Evolutionary conservation across 2,888 invertebrate genomes (phyloP), one percentile per base, ranked within the genome.

Genomic region (Dasypolia templi): DNA sequence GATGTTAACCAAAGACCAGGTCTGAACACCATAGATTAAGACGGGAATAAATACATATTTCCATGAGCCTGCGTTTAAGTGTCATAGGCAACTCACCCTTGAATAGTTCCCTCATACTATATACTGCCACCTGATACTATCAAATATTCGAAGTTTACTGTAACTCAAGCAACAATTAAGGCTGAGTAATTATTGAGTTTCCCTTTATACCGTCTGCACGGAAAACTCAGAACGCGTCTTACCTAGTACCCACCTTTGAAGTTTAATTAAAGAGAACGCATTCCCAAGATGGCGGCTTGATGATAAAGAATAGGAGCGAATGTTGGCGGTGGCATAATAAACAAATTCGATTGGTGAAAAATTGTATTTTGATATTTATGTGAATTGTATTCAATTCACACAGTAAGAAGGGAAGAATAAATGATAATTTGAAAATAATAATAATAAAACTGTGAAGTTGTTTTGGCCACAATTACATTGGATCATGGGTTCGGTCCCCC

Each of bases 241-340:
- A 46, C 64, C 62, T 19, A 62, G 61, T 42, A 65, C 35, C 55
- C n/a, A 83, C 82, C 86, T 88, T 86, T 86, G 85, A 86, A 75
- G 88, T 86, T 86, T 87, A 87, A 86, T 86, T 86, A 87, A 58
- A 83, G 87, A 75, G 75, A 66, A 78, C 80, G 86, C 67, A 77
- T 82, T 87, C 81, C 26, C 75, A 87, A 87, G 74, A 86, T 84
- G 82, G 80, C 74, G 68, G 6, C 46, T 53, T 51, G 46, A 53
- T 72, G 32, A 32, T 74, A 63, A 70, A 71, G 55, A 66, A 75
- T 65, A 11, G 64, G 61, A 26, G 26, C 55, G n/a, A 55, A 39
- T 55, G 17, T 12, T 55, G 49, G 61, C 77, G 67, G 39, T 64
- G 19, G 35, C 53, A 73, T 83, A 53, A n/a, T 72, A 63, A 72